These are phyloP conservation scores for Lepidurus packardi DNA, from an alignment of 1,140 invertebrate species.

Conservation along the genomic window DNA sequence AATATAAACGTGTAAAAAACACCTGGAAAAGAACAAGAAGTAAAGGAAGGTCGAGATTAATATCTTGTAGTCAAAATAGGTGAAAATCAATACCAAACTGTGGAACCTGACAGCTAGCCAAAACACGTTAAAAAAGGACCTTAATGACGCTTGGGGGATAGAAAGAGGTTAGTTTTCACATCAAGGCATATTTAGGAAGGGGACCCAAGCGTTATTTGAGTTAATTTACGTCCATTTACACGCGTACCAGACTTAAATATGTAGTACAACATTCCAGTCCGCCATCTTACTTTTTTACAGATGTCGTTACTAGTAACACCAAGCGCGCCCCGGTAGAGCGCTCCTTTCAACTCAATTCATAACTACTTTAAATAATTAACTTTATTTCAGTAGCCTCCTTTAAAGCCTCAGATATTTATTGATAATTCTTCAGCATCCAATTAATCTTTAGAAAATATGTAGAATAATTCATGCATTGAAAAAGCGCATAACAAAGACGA, in stretches of 20 bases:
- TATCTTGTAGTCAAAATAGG: slow-evolving; percentile 19
- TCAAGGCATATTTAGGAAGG: not conserved
- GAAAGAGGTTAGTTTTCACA: not conserved
- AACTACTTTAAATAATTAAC: not conserved
- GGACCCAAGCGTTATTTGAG: not conserved
- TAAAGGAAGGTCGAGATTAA: not conserved
- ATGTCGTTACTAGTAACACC: not conserved
- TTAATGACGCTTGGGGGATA: not conserved
- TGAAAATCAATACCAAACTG: slow-evolving; percentile 22
- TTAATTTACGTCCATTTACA: slow-evolving; percentile 20
- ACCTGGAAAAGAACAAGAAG: not conserved
- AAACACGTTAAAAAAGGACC: slow-evolving; percentile 15
- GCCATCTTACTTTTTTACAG: slow-evolving; percentile 19
- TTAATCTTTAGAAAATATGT: too few relatives aligned
- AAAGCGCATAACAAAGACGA: too few relatives aligned
- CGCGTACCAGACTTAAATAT: slow-evolving; percentile 21
- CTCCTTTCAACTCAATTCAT: not conserved
- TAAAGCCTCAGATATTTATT: too few relatives aligned
- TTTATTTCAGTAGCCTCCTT: not conserved
- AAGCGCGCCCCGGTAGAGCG: slow-evolving; percentile 12
- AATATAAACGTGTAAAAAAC: slow-evolving; percentile 8
- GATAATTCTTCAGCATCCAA: too few relatives aligned
- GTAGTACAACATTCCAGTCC: slow-evolving; percentile 21
- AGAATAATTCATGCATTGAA: too few relatives aligned
- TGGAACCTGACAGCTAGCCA: slow-evolving; percentile 17